Percentiles rank a stretch among this genome's conserved stretches.
Evolutionary conservation across 2,888 invertebrate species (phyloP).

Genomic region (Drosophila seclusa): DNA sequence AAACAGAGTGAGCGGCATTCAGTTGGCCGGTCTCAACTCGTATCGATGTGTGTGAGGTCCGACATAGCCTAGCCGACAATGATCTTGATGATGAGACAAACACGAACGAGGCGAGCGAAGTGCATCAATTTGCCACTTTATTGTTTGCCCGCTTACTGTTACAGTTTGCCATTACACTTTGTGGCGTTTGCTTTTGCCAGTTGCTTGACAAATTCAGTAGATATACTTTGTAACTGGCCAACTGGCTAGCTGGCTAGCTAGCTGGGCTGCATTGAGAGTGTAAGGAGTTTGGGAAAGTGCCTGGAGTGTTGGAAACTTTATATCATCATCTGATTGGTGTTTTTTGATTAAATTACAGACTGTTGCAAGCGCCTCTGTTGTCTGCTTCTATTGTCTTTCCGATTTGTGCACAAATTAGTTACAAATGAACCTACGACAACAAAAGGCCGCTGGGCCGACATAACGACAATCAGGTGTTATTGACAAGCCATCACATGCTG

Average conservation of each 20-base stretch:
- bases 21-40: slow-evolving; percentile 51
- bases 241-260: slow-evolving; percentile 49
- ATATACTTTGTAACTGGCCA: slow-evolving; percentile 11
- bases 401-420: slow-evolving; percentile 78
- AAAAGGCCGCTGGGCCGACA: slow-evolving; percentile 59
- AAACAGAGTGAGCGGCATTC: slow-evolving; percentile 35
- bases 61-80: slow-evolving; percentile 32
- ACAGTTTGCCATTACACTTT: slow-evolving; percentile 72
- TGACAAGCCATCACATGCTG: slow-evolving; percentile 61
- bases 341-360: slow-evolving; percentile 65
- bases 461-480: slow-evolving; percentile 40
- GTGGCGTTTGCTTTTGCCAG: slow-evolving; percentile 59
- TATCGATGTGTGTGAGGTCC: slow-evolving; percentile 70
- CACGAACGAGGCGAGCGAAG: slow-evolving; percentile 37
- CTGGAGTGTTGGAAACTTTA: slow-evolving; percentile 56
- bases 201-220: slow-evolving; percentile 66
- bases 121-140: slow-evolving; percentile 77
- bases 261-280: background rate
- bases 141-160: slow-evolving; percentile 75
- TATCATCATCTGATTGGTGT: slow-evolving; percentile 37
- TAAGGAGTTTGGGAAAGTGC: slow-evolving; percentile 31
- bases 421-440: slow-evolving; percentile 78
- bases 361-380: slow-evolving; percentile 5
- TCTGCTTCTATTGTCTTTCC: slow-evolving; percentile 67
- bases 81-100: slow-evolving; percentile 55